Evolutionary conservation across 2,113 vertebrate genomes (phyloP).

Genomic region (Phodopus roborovskii): DNA sequence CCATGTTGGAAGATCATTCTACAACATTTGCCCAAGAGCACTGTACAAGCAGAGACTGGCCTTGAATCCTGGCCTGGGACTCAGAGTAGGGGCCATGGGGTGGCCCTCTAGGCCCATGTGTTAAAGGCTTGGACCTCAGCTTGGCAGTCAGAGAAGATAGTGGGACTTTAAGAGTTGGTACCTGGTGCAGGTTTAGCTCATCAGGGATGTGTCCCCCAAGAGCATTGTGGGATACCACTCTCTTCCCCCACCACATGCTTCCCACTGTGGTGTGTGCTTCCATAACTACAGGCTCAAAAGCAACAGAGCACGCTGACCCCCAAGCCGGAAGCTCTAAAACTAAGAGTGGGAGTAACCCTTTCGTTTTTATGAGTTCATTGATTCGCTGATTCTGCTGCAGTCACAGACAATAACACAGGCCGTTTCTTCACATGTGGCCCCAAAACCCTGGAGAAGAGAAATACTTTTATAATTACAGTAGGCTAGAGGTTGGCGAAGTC

Average conservation of each 20-base stretch:
- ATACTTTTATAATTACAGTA: background rate
- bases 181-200: too few relatives aligned
- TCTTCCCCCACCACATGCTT: background rate
- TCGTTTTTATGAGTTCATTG: background rate
- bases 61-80: background rate
- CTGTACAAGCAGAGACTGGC: background rate
- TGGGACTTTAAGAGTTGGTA: background rate
- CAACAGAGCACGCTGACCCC: background rate
- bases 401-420: background rate
- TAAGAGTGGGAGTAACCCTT: background rate
- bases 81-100: too few relatives aligned
- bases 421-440: background rate
- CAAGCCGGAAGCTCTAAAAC: background rate
- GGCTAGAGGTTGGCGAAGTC: background rate
- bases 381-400: background rate
- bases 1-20: background rate
- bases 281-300: background rate
- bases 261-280: background rate
- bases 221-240: rapidly evolving
- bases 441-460: background rate
- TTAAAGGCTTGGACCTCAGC: background rate
- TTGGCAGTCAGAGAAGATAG: background rate
- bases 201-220: background rate
- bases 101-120: too few relatives aligned
- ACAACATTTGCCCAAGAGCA: background rate